Evolutionary conservation across 2,888 invertebrate genomes (phyloP).

Genomic region (Amiota mariae): DNA sequence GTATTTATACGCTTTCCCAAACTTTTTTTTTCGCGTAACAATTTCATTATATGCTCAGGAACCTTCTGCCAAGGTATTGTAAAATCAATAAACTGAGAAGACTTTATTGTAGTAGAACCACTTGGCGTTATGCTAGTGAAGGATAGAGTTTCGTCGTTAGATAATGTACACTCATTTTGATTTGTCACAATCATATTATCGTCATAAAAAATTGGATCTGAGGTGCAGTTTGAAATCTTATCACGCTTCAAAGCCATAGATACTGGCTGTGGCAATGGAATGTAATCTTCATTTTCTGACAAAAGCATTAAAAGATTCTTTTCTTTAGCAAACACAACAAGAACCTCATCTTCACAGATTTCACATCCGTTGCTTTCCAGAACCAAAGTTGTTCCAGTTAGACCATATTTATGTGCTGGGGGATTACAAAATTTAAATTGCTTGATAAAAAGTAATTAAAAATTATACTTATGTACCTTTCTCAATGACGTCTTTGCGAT

Average conservation of each 20-base stretch:
- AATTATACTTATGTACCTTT: constrained; percentile 45
- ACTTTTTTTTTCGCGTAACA: constrained; percentile 51
- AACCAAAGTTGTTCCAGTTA: constrained; percentile 53
- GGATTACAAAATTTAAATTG: not conserved
- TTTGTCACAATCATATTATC: constrained; percentile 53
- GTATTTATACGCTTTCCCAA: constrained; percentile 58
- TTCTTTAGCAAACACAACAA: constrained; percentile 60
- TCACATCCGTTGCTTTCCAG: constrained; percentile 61
- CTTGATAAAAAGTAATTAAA: not conserved
- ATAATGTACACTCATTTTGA: constrained; percentile 58
- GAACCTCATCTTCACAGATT: constrained; percentile 59
- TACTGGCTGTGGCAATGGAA: constrained; percentile 62
- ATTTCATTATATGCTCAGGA: constrained; percentile 60
- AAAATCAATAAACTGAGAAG: constrained; percentile 56
- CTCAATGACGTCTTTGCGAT: constrained; percentile 58
- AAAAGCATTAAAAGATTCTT: constrained; percentile 57
- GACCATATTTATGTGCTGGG: constrained; percentile 58
- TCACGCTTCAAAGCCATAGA: constrained; percentile 53
- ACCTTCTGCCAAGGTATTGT: constrained; percentile 59
- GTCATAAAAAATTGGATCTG: constrained; percentile 62
- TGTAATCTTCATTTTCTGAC: constrained; percentile 55
- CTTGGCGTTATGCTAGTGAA: constrained; percentile 58
- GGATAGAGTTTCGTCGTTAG: constrained; percentile 57
- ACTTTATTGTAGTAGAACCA: constrained; percentile 49
- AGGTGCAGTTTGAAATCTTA: constrained; percentile 60